These are phyloP conservation scores for Euura saliciscinereae DNA, from an alignment of 1,140 invertebrate species.

Conservation along the genomic window DNA sequence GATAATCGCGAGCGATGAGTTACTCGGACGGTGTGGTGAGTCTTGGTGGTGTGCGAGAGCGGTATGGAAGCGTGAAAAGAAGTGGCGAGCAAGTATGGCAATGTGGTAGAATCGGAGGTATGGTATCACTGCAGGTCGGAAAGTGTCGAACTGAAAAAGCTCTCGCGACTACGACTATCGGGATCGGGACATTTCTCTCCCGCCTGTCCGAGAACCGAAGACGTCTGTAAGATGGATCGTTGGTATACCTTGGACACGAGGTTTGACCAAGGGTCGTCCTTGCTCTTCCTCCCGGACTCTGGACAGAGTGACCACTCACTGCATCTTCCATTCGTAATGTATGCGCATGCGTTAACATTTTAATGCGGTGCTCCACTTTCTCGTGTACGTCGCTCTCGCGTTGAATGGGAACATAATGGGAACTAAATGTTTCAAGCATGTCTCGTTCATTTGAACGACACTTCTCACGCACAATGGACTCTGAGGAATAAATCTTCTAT, in stretches of 20 bases:
- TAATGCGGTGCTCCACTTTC: constrained; percentile 14
- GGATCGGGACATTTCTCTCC: constrained; percentile 9
- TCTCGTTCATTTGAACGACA: constrained; percentile 5
- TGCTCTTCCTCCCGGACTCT: background rate
- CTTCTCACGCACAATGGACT: constrained; percentile 6
- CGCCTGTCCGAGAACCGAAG: constrained; percentile 4
- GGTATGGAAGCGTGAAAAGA: too few species aligned
- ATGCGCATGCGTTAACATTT: constrained; percentile 14
- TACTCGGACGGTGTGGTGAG: too few species aligned
- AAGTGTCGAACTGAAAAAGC: constrained; percentile 13
- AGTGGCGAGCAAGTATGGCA: background rate
- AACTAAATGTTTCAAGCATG: constrained; percentile 12
- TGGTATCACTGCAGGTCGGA: background rate
- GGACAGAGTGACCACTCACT: constrained; percentile 11
- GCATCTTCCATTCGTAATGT: constrained; percentile 9
- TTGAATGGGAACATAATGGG: constrained; percentile 12
- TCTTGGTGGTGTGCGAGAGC: too few species aligned
- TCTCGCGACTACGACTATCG: background rate
- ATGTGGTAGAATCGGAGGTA: background rate
- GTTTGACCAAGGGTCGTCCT: constrained; percentile 5
- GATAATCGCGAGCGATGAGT: too few species aligned
- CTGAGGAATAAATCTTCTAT: constrained; percentile 5
- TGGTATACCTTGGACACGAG: constrained; percentile 10
- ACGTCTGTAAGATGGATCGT: constrained; percentile 11
- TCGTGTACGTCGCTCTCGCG: background rate